Base-by-base conservation (phyloP, 2,888 invertebrate genomes). In the Nezara viridula region DNA sequence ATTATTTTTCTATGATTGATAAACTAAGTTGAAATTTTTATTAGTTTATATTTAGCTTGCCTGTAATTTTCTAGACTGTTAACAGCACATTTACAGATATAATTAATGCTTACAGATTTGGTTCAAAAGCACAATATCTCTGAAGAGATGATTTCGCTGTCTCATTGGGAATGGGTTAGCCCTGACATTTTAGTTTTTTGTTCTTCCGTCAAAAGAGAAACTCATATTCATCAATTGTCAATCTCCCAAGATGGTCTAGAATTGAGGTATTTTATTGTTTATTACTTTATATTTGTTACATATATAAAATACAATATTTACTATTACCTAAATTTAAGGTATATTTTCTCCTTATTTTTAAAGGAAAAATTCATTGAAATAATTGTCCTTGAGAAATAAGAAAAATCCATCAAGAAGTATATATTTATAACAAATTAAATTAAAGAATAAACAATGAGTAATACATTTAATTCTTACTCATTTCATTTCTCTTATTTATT, bases 101-200 rank as follows among this genome's bases (percentile, higher is more conserved):
- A n/a, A 44, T n/a, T 81, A 37, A 40, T 81, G 10, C 44, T 81
- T 81, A 4, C 44, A 81, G 81, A 81, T 81, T 81, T 81, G 81
- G 81, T 81, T 44, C 6, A 81, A 44, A 81, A 81, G 81, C 12
- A 81, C 44, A 81, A 81, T 81, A n/a, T 44, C n/a, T 44, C 81
- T 0, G n/a, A 40, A 3, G 81, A 81, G 81, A n/a, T 44, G 14
- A n/a, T 81, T 44, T 81, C 81, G 2, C 44, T 81, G 4, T 81
- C 81, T 47, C 81, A 81, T 47, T 81, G 81, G 81, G 81, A 81
- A 14, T 81, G 81, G 81, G 81, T 81, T 16, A 81, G 19, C n/a
- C 14, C 40, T 6, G 81, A 44, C 16, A 44, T 40, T n/a, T 44
- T 81, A 44, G 12, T 81, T n/a, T 81, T 2, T 81, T 81, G 81